Evolutionary conservation across 53 echinoderm and acorn worm species (phyloP), one percentile per base, ranked within the genome.

Genomic region (Paracentrotus lividus): DNA sequence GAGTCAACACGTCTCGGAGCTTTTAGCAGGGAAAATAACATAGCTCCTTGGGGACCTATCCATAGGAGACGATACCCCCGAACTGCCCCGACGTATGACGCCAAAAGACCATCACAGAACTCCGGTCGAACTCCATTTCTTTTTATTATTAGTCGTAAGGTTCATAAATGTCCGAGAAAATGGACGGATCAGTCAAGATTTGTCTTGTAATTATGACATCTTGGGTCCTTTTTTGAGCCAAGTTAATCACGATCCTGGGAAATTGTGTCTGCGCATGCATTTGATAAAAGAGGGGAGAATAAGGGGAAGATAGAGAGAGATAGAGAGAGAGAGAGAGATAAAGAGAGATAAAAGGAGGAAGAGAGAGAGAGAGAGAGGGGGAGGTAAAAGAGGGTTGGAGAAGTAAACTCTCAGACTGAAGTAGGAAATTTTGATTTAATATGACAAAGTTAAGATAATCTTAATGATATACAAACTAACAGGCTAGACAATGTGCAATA

Each of bases 191-290:
- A 72, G 21, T 36, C 15, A 40, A 72, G 72, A 72, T 72, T 72
- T 72, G 72, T 16, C 40, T 72, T 72, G 72, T 38, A 72, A 72
- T 72, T 72, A 72, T 72, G 72, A 72, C 72, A 72, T 72, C 36
- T 72, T 72, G 72, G 72, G 38, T 72, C 72, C 72, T 72, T 72
- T 72, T 72, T 72, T 72, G 40, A 20, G 5, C 36, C 36, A 21
- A 72, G 72, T 72, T 72, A 72, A 72, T 72, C 72, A 40, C 12
- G 72, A 72, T 40, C 72, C 2, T 16, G 72, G 72, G 72, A 72
- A 16, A 18, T 36, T 72, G 72, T 40, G 72, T 72, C 72, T 72
- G 72, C 36, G 40, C 14, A 38, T 72, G 72, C 72, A 72, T 72
- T 72, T 72, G 38, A 40, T 20, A 18, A n/a, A n/a, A n/a, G n/a